Conservation (phyloP, 23 tunicate species). For the Styela clava region DNA sequence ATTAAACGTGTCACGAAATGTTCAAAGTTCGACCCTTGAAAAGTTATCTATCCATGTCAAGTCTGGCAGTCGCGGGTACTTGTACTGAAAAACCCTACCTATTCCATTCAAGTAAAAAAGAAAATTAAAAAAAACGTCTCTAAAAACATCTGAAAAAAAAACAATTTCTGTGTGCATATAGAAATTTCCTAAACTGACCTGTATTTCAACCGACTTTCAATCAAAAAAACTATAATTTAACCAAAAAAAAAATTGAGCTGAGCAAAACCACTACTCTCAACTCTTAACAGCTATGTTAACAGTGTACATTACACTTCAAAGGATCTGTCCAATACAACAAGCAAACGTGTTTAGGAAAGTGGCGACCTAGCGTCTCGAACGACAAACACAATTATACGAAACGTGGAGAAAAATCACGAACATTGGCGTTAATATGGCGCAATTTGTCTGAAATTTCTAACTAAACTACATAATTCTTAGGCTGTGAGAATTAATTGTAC, state of each 20-base stretch:
- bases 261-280: too few species aligned
- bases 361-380: background rate
- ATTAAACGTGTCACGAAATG: background rate
- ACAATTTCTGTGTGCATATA: too few species aligned
- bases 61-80: background rate
- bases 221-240: too few species aligned
- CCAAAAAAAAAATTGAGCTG: too few species aligned
- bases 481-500: background rate
- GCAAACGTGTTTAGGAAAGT: background rate
- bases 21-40: background rate
- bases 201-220: too few species aligned
- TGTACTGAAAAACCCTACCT: background rate
- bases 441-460: background rate
- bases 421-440: background rate
- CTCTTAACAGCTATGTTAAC: too few species aligned
- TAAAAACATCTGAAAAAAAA: too few species aligned
- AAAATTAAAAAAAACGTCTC: too few species aligned
- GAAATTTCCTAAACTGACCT: too few species aligned
- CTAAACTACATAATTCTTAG: background rate
- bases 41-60: background rate
- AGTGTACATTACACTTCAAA: too few species aligned
- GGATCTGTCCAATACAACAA: background rate
- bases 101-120: too few species aligned
- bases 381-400: background rate
- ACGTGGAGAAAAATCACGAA: background rate